Base-by-base conservation (phyloP, 1,140 invertebrate species). In the Aphaenogaster floridana region DNA sequence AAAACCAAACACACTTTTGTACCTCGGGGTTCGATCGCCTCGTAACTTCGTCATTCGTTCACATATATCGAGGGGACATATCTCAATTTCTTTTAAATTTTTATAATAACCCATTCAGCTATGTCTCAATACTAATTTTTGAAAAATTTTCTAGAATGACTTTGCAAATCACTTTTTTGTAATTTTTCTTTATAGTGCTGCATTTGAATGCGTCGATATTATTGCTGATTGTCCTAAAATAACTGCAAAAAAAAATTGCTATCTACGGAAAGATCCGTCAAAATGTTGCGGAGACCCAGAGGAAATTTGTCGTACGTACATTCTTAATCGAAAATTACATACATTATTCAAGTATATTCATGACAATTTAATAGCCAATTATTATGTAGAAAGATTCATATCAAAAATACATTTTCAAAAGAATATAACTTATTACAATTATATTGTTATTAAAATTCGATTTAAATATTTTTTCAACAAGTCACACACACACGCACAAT, bases 271-370 rank as follows among this genome's bases (percentile, higher is more conserved):
- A 0, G 13, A 7, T 0, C 21, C 36, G 7, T 13, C 45, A 11
- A 0, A 63, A 0, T 94, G 93, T 61, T 94, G 93, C 59, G n/a
- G 42, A 0, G 63, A 34, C 1, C 21, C 0, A 21, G 11, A 69
- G 76, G 1, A 39, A 42, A 72, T 92, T 42, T 94, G 93, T 64
- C 89, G 93, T 94, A 68, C 92, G 91, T 93, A 28, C 0, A 83
- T 69, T 72, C 3, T 15, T 4, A 77, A 54, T 2, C n/a, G 5
- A 59, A 42, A 42, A 17, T 48, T 42, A 8, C 8, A 48, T 9
- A 48, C 8, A 48, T 48, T 48, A 48, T 28, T 28, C 28, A 28
- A 28, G 28, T 28, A 15, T 64, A 36, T 66, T 50, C 11, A 6
- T 2, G 11, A 28, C 3, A 28, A 45, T 13, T 57, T 34, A 28